phyloP scores from a whole-genome alignment of 92 coral and sea anemone species.

The Epizoanthus stellaris region DNA sequence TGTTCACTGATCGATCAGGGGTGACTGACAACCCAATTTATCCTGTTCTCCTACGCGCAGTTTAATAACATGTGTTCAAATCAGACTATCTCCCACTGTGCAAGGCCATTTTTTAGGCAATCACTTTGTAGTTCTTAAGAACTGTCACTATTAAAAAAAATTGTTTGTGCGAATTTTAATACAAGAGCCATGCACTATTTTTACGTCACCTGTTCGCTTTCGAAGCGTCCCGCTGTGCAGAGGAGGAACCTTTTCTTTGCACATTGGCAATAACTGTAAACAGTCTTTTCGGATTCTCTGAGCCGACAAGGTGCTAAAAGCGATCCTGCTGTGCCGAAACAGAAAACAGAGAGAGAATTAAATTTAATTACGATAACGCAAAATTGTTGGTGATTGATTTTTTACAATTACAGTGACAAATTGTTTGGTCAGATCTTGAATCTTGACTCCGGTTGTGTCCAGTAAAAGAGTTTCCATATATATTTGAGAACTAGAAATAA shows the following conservation, averaged over 20 bases:
- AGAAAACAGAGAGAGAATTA: not conserved
- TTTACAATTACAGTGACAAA: not conserved
- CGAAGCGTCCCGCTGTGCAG: not conserved
- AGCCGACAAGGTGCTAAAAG: not conserved
- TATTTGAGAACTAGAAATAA: too few species aligned
- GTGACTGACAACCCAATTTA: too few species aligned
- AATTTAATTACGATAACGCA: not conserved
- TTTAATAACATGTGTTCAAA: too few species aligned
- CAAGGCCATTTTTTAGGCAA: too few species aligned
- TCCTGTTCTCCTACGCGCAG: too few species aligned
- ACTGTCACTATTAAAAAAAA: not conserved
- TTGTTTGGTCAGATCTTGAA: not conserved
- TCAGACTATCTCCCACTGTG: too few species aligned
- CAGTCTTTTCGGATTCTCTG: not conserved
- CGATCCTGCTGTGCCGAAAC: not conserved
- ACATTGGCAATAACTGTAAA: not conserved
- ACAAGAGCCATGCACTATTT: not conserved
- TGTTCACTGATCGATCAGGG: too few species aligned
- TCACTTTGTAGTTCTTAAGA: too few species aligned
- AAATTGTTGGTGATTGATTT: not conserved
- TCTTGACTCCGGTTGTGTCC: not conserved
- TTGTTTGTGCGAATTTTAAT: conserved; percentile 5
- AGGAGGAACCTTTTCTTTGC: not conserved
- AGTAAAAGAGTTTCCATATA: not conserved
- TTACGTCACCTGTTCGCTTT: not conserved